Percentiles rank a stretch among this genome's conserved stretches.
Conservation (phyloP, 2,797 vertebrate genomes). For the Acropternis orthonyx region DNA sequence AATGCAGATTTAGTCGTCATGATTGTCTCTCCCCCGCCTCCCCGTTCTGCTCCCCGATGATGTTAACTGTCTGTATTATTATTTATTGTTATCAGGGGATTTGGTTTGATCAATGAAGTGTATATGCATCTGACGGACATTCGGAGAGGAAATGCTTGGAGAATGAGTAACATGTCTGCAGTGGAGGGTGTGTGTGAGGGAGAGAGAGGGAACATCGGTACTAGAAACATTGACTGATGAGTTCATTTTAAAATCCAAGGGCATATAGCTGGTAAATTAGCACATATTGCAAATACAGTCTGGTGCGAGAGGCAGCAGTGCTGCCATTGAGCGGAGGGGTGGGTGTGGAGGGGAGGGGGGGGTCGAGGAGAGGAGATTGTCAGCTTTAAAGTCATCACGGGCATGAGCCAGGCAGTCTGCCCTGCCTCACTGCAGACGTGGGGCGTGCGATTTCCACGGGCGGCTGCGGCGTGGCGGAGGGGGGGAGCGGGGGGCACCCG, state of each 20-base stretch:
- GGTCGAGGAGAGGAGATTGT: constrained; percentile 34
- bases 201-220: constrained; percentile 17
- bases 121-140: constrained; percentile 50
- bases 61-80: constrained; percentile 60
- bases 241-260: constrained; percentile 70
- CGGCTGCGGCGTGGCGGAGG: constrained; percentile 14
- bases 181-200: constrained; percentile 35
- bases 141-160: constrained; percentile 52
- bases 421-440: constrained; percentile 46
- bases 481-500: background rate
- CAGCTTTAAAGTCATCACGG: constrained; percentile 46
- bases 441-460: constrained; percentile 59
- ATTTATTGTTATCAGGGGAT: constrained; percentile 59
- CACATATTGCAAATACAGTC: constrained; percentile 59
- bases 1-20: constrained; percentile 53
- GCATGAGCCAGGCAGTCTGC: constrained; percentile 32
- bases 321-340: constrained; percentile 35
- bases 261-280: constrained; percentile 68
- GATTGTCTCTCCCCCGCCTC: background rate
- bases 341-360: background rate
- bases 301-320: background rate
- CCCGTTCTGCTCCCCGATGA: background rate
- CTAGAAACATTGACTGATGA: constrained; percentile 53
- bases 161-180: constrained; percentile 67
- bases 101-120: constrained; percentile 63